Base-by-base conservation (phyloP, 2,797 vertebrate species). In the Brachyrhaphis roseni region DNA sequence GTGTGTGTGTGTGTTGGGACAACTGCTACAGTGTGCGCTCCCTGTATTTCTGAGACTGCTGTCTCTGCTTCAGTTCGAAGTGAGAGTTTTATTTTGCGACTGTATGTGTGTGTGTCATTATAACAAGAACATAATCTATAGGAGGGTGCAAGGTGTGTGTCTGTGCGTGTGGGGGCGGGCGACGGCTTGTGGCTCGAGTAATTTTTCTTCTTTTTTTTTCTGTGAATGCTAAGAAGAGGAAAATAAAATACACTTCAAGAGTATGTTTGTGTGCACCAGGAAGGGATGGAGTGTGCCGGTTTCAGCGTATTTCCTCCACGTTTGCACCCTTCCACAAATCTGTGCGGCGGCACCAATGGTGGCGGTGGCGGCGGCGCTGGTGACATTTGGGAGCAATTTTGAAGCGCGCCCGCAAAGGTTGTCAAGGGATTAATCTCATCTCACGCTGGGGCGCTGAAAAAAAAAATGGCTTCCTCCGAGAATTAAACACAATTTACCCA, bases 401-500 rank as follows among this genome's bases (percentile, higher is more conserved):
- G 94, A 96, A 96, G 94, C 94, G 93, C 84, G 84, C 94, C 91
- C 92, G 94, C 93, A 96, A 95, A 96, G 94, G 95, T 96, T 96
- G 96, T 96, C 95, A 95, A 92, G 95, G 96, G 95, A 96, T 96
- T 96, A 96, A 96, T 96, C 96, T 96, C 93, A 92, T 95, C 94
- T 95, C 95, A 95, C 86, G 94, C 95, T 96, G 95, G 91, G 95
- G 92, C 88, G 90, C 91, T 84, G 93, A 74, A 55, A 55, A 55
- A 94, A 79, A 55, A 55, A n/a, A 4, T 86, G 84, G 82, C 93
- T 95, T 94, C 95, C 94, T 96, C 95, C 94, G 95, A 95, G 95
- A 96, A 96, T 95, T 94, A 95, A 95, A 95, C 93, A 95, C 95
- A 96, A 96, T 96, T 96, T 96, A 95, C 94, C 94, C 95, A 95